Evolutionary conservation across 2,113 vertebrate species (phyloP).

Genomic region (Notothenia coriiceps): DNA sequence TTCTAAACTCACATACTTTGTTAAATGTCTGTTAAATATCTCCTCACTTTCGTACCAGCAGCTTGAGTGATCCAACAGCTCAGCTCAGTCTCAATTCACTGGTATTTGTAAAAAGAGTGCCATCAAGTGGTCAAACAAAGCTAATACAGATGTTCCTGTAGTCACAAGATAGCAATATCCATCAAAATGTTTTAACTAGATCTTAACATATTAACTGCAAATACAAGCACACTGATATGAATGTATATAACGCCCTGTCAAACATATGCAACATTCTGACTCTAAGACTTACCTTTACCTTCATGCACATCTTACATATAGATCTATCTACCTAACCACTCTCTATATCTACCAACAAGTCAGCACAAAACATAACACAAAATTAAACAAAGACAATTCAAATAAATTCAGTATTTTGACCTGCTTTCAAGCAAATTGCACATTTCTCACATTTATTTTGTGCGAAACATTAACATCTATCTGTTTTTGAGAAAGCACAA

Average conservation of each 20-base stretch:
- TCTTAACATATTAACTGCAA: constrained; percentile 21
- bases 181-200: no score
- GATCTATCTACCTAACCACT: not conserved
- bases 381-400: not conserved
- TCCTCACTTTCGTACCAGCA: constrained; percentile 12
- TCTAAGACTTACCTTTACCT: not conserved
- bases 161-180: no score
- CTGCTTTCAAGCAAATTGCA: not conserved
- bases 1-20: not conserved
- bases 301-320: not conserved
- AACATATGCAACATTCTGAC: not conserved
- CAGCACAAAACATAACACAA: not conserved
- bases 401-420: not conserved
- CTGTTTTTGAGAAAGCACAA: not conserved
- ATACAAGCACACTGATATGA: constrained; percentile 2
- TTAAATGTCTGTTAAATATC: not conserved
- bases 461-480: not conserved
- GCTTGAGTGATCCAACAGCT: not conserved
- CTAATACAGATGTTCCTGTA: constrained; percentile 32
- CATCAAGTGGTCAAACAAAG: constrained; percentile 69
- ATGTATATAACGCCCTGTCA: not conserved
- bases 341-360: not conserved
- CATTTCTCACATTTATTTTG: not conserved
- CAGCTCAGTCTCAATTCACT: not conserved
- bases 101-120: constrained; percentile 52